Evolutionary conservation across 2,113 vertebrate genomes (phyloP).

Genomic region (Athene cunicularia): DNA sequence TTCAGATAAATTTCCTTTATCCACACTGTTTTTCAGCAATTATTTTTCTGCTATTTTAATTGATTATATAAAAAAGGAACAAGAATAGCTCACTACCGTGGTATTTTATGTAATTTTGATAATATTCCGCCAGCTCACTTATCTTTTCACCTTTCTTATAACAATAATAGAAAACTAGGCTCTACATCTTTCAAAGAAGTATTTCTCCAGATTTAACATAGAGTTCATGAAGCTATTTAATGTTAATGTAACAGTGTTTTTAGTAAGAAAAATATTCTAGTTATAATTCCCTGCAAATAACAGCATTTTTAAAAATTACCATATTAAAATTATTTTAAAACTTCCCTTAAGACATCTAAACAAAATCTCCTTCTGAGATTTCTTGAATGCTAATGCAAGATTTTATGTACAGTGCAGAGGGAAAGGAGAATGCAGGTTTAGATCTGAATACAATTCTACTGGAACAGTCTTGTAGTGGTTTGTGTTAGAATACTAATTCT

Average conservation of each 20-base stretch:
- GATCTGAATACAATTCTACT: neutral
- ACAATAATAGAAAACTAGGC: neutral
- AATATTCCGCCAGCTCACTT: neutral
- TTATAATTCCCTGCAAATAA: neutral
- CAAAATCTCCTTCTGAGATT: neutral
- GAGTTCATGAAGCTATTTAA: neutral
- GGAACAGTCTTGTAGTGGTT: neutral
- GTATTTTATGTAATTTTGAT: neutral
- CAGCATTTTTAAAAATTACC: neutral
- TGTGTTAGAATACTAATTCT: neutral
- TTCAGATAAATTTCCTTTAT: neutral
- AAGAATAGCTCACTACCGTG: neutral
- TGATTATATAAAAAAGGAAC: neutral
- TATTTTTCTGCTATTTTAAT: neutral
- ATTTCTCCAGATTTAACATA: neutral
- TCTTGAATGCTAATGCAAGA: neutral
- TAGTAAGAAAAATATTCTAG: neutral
- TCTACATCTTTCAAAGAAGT: neutral
- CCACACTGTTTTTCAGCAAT: neutral
- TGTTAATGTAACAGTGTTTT: neutral
- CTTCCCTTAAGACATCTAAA: neutral
- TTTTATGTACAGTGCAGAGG: neutral
- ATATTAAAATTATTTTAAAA: neutral
- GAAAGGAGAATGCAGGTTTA: neutral
- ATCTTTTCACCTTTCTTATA: neutral